Percentiles rank a stretch among this genome's conserved stretches.
Conservation (phyloP, 1,140 invertebrate genomes). For the Hyles vespertilio region DNA sequence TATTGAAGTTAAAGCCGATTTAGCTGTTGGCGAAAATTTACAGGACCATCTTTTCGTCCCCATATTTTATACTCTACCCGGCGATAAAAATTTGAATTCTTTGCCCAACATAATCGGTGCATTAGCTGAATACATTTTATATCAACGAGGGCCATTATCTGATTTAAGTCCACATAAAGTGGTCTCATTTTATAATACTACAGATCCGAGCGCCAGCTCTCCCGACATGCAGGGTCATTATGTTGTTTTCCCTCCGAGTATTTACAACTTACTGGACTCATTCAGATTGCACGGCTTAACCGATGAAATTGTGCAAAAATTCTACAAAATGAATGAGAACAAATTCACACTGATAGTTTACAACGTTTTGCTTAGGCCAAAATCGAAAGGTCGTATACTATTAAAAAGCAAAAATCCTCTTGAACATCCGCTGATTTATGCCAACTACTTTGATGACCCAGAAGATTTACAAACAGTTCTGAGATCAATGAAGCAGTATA, state of each 20-base stretch:
- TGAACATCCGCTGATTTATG: slow-evolving; percentile 79
- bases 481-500: slow-evolving; percentile 71
- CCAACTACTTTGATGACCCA: slow-evolving; percentile 79
- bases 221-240: slow-evolving; percentile 48
- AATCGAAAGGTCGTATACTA: slow-evolving; percentile 77
- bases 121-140: slow-evolving; percentile 29
- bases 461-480: slow-evolving; percentile 76
- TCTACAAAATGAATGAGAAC: slow-evolving; percentile 42
- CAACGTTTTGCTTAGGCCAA: slow-evolving; percentile 74
- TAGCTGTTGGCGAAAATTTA: slow-evolving; percentile 80
- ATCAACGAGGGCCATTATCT: slow-evolving; percentile 28
- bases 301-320: slow-evolving; percentile 32
- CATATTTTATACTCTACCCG: slow-evolving; percentile 28
- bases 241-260: slow-evolving; percentile 29
- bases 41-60: slow-evolving; percentile 78
- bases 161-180: slow-evolving; percentile 30
- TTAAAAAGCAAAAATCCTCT: slow-evolving; percentile 77
- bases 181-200: slow-evolving; percentile 42
- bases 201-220: slow-evolving; percentile 23
- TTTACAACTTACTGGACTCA: slow-evolving; percentile 31
- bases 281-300: slow-evolving; percentile 28
- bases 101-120: slow-evolving; percentile 16
- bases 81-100: slow-evolving; percentile 19
- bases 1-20: slow-evolving; percentile 77
- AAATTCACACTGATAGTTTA: slow-evolving; percentile 58